Percentiles rank a stretch among this genome's conserved stretches.
These are phyloP conservation scores for Caenorhabditis sp. DNA, from an alignment of 2,888 invertebrate genomes.

Conservation along the genomic window DNA sequence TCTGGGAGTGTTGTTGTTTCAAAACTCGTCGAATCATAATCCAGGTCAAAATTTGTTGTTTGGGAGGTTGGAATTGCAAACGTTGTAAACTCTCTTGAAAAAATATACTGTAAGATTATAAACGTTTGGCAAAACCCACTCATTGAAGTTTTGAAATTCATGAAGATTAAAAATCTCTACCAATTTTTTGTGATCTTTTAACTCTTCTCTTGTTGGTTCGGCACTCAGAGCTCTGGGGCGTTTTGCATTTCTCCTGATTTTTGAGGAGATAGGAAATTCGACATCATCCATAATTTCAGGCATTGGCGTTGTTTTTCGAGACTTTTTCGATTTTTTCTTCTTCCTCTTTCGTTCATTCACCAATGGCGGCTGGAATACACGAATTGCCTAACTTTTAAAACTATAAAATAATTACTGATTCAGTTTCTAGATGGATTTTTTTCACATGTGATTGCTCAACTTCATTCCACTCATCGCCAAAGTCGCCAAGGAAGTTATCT, in stretches of 20 bases:
- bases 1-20: not conserved
- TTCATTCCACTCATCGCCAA: slow-evolving; percentile 13
- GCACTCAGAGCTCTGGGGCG: slow-evolving; percentile 35
- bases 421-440: slow-evolving; percentile 31
- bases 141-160: not conserved
- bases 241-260: slow-evolving; percentile 21
- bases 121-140: not conserved
- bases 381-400: not conserved
- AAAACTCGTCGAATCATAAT: not conserved
- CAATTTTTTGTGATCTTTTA: slow-evolving; percentile 36
- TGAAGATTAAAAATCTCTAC: slow-evolving; percentile 28
- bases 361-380: slow-evolving; percentile 10
- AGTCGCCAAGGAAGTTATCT: slow-evolving; percentile 25
- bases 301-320: slow-evolving; percentile 13
- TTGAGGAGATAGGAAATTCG: slow-evolving; percentile 53
- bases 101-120: not conserved
- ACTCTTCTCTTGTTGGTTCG: slow-evolving; percentile 33
- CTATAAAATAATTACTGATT: not conserved
- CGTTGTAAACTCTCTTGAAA: slow-evolving; percentile 7
- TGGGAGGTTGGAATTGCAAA: not conserved
- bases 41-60: not conserved
- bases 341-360: not conserved
- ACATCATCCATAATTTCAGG: slow-evolving; percentile 35
- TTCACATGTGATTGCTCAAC: slow-evolving; percentile 18
- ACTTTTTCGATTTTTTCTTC: slow-evolving; percentile 16